phyloP scores from a whole-genome alignment of 1,140 invertebrate genomes.

The Macrostomum lignano region DNA sequence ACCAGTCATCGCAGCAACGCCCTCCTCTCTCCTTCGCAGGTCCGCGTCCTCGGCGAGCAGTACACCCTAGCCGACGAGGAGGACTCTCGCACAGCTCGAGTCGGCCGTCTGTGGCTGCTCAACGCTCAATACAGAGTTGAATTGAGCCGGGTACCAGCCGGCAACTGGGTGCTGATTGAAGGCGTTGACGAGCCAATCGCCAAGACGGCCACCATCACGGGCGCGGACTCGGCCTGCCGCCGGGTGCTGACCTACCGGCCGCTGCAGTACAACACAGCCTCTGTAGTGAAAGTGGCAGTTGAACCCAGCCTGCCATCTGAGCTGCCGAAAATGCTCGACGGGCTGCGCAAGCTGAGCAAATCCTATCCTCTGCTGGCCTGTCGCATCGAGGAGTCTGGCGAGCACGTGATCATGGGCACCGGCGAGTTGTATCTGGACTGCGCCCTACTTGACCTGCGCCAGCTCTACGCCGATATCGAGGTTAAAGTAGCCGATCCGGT shows the following conservation, averaged over 20 bases:
- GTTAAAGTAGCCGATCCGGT: constrained; percentile 89
- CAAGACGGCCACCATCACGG: constrained; percentile 83
- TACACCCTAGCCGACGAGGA: constrained; percentile 90
- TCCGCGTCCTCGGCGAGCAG: constrained; percentile 78
- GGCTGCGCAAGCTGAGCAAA: constrained; percentile 89
- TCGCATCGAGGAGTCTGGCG: constrained; percentile 80
- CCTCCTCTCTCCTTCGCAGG: too few species aligned
- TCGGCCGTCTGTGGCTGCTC: constrained; percentile 80
- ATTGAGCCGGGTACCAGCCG: constrained; percentile 73
- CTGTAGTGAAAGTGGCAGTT: constrained; percentile 93
- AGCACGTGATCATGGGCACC: constrained; percentile 85
- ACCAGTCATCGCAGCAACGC: too few species aligned
- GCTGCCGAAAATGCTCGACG: constrained; percentile 95
- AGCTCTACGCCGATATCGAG: constrained; percentile 65
- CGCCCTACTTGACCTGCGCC: constrained; percentile 92
- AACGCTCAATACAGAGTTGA: constrained; percentile 74
- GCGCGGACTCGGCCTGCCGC: constrained; percentile 37
- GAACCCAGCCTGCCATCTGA: constrained; percentile 97
- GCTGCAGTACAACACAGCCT: constrained; percentile 86
- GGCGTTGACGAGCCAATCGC: constrained; percentile 93
- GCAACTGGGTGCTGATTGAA: constrained; percentile 95
- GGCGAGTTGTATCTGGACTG: constrained; percentile 93
- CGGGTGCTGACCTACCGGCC: constrained; percentile 63
- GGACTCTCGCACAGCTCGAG: constrained; percentile 66
- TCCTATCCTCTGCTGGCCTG: constrained; percentile 83